These are phyloP conservation scores for Melanchra persicariae DNA, from an alignment of 2,888 invertebrate species.

Conservation along the genomic window DNA sequence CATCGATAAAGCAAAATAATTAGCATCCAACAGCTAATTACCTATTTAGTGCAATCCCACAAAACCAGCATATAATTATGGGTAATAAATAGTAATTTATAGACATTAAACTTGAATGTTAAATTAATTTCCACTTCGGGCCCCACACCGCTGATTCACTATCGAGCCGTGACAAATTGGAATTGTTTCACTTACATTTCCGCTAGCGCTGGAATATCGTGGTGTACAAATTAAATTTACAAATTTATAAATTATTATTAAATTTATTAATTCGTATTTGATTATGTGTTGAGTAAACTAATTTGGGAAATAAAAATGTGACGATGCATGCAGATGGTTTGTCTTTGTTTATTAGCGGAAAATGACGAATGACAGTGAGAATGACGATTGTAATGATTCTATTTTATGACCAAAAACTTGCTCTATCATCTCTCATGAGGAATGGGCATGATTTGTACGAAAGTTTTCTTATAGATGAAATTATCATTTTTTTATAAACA, in stretches of 20 bases:
- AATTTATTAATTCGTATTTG: constrained; percentile 48
- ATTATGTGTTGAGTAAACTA: constrained; percentile 13
- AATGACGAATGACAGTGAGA: too few species aligned
- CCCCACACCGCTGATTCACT: constrained; percentile 63
- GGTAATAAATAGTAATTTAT: constrained; percentile 54
- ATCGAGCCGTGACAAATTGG: constrained; percentile 79
- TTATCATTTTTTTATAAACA: too few species aligned
- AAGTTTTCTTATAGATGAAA: too few species aligned
- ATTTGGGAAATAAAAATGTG: not conserved
- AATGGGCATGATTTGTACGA: too few species aligned
- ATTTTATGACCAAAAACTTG: too few species aligned
- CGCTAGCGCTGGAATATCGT: constrained; percentile 64
- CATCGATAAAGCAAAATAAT: constrained; percentile 14
- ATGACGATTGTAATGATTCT: not conserved
- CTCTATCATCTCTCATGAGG: too few species aligned
- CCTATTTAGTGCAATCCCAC: constrained; percentile 28
- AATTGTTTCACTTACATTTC: constrained; percentile 77
- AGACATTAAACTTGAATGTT: constrained; percentile 55
- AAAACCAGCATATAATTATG: constrained; percentile 41
- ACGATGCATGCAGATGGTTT: not conserved
- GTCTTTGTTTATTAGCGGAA: not conserved
- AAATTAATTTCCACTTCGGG: constrained; percentile 57
- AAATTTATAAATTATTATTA: too few species aligned
- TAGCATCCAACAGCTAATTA: constrained; percentile 4
- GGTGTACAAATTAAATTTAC: constrained; percentile 40